These are phyloP conservation scores for Agonopterix arenella DNA, from an alignment of 2,888 invertebrate genomes.

Conservation along the genomic window DNA sequence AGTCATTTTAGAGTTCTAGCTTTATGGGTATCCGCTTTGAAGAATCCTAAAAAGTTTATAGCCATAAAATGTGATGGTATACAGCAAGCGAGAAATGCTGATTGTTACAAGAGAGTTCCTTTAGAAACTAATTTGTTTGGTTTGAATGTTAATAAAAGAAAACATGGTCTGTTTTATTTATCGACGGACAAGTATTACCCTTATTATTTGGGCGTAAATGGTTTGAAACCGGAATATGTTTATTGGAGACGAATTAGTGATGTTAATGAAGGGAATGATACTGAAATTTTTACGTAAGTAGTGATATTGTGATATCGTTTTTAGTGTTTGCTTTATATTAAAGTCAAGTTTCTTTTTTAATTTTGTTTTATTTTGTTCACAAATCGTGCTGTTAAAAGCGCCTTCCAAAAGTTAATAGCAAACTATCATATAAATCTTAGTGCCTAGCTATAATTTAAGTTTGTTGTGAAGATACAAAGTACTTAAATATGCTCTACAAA, in stretches of 20 bases:
- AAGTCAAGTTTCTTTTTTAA: too few species aligned
- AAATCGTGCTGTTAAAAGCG: too few species aligned
- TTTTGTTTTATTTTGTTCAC: too few species aligned
- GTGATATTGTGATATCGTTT: too few species aligned
- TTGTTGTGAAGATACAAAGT: too few species aligned
- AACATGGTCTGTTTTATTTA: constrained; percentile 53
- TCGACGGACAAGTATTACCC: constrained; percentile 52
- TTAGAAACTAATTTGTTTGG: constrained; percentile 49
- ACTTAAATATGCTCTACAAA: too few species aligned
- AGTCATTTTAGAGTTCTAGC: constrained; percentile 57
- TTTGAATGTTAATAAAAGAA: constrained; percentile 32
- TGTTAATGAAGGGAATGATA: constrained; percentile 48
- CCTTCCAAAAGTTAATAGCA: too few species aligned
- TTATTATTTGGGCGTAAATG: constrained; percentile 51
- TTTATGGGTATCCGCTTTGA: constrained; percentile 50
- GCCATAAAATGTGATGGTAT: constrained; percentile 49
- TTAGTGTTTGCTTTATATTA: too few species aligned
- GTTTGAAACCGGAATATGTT: constrained; percentile 44
- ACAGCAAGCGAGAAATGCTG: constrained; percentile 53
- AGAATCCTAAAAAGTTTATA: constrained; percentile 49
- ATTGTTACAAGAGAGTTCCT: constrained; percentile 43
- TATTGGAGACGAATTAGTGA: constrained; percentile 49
- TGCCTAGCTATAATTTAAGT: too few species aligned
- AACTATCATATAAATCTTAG: too few species aligned
- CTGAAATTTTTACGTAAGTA: constrained; percentile 51